Evolutionary conservation across 1,140 invertebrate genomes (phyloP).

Genomic region (Trachymyrmex cornetzi): DNA sequence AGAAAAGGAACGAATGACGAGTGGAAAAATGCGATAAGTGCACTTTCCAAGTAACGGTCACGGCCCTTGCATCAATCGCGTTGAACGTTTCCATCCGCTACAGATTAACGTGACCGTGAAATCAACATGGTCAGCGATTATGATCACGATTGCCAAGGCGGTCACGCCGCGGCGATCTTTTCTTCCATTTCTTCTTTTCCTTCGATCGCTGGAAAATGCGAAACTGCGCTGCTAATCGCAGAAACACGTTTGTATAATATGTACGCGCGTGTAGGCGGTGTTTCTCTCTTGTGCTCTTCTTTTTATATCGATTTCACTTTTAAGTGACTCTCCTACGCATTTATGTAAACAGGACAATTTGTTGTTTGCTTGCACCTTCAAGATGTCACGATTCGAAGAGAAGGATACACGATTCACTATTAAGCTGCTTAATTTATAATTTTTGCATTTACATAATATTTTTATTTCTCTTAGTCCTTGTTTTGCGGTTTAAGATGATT

Average conservation of each 20-base stretch:
- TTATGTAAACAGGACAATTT: neutral
- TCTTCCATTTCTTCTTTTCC: conserved; percentile 36
- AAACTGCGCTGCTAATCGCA: conserved; percentile 21
- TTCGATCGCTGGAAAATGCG: conserved; percentile 7
- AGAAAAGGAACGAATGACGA: neutral
- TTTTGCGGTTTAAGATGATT: neutral
- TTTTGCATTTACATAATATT: neutral
- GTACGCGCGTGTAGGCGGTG: conserved; percentile 8
- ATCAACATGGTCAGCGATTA: conserved; percentile 38
- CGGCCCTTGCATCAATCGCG: conserved; percentile 17
- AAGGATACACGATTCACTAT: neutral
- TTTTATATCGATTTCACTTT: conserved; percentile 22
- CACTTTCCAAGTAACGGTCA: conserved; percentile 28
- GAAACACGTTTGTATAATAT: neutral
- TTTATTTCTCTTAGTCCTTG: neutral
- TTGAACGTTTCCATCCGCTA: conserved; percentile 12
- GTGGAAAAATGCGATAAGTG: conserved; percentile 12
- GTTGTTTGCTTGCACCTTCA: neutral
- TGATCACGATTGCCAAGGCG: conserved; percentile 33
- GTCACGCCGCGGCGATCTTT: conserved; percentile 44
- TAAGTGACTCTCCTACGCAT: neutral
- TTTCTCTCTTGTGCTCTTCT: conserved; percentile 25
- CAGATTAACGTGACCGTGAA: conserved; percentile 54
- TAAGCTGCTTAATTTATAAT: neutral
- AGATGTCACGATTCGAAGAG: neutral